phyloP scores from a whole-genome alignment of 2,113 vertebrate species.

The Gobio gobio region DNA sequence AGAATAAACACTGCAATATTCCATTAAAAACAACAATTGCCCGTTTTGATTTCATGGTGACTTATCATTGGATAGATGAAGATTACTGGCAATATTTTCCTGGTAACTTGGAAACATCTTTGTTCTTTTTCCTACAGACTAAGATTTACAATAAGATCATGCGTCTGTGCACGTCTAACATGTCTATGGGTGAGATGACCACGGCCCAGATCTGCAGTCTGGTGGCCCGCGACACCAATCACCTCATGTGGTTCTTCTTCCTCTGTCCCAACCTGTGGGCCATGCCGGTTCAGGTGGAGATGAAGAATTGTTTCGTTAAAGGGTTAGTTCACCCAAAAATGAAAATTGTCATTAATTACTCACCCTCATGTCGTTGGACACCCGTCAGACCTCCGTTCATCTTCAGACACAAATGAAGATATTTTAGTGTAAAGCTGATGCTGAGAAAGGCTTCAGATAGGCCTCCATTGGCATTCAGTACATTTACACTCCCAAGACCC shows the following conservation, averaged over 20 bases:
- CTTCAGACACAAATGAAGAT: no score
- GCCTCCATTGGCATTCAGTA: no score
- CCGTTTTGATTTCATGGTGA: no score
- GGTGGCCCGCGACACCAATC: conserved; percentile 96
- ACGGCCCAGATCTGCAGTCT: conserved; percentile 96
- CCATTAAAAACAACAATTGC: no score
- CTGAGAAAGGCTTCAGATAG: no score
- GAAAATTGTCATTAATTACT: no score
- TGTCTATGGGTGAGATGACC: conserved; percentile 97
- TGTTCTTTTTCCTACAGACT: conserved; percentile 67
- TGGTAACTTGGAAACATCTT: not conserved
- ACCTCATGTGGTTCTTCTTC: conserved; percentile 99
- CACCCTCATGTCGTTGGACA: no score
- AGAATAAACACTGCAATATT: no score
- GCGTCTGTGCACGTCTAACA: conserved; percentile 95
- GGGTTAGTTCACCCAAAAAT: no score
- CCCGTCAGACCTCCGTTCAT: no score
- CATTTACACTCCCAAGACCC: no score
- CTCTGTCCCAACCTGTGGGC: conserved; percentile 98
- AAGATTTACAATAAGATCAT: conserved; percentile 99
- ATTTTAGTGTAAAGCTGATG: no score
- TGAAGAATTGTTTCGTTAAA: not conserved
- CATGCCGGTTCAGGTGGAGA: conserved; percentile 93
- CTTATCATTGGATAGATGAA: not conserved
- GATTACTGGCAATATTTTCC: not conserved